These are phyloP conservation scores for Synaphobranchus kaupii DNA, from an alignment of 2,797 vertebrate genomes.

Conservation along the genomic window DNA sequence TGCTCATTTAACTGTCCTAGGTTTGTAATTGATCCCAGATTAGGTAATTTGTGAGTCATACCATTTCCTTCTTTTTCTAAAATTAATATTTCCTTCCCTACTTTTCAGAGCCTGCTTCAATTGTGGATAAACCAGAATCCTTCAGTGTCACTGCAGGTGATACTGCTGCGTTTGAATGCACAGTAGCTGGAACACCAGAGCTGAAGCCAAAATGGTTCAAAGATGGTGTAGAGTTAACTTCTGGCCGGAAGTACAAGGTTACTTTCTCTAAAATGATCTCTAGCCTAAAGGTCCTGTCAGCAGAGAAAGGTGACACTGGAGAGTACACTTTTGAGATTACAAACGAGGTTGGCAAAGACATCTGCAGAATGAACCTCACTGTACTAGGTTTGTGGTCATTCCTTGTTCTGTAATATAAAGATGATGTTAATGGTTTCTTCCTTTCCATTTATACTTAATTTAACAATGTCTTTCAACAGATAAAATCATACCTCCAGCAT, in stretches of 20 bases:
- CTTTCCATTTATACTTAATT: slow-evolving; percentile 41
- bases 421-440: slow-evolving; percentile 28
- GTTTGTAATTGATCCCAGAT: slow-evolving; percentile 77
- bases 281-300: slow-evolving; percentile 87
- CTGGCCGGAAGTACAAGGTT: slow-evolving; percentile 91
- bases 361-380: slow-evolving; percentile 89
- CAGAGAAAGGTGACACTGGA: slow-evolving; percentile 87
- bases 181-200: slow-evolving; percentile 92
- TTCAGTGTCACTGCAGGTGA: slow-evolving; percentile 91
- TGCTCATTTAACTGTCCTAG: slow-evolving; percentile 91
- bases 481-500: slow-evolving; percentile 89
- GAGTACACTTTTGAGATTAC: slow-evolving; percentile 93
- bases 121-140: slow-evolving; percentile 91
- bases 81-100: slow-evolving; percentile 52
- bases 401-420: slow-evolving; percentile 25
- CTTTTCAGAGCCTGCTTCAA: slow-evolving; percentile 90
- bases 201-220: slow-evolving; percentile 95
- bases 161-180: slow-evolving; percentile 87
- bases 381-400: slow-evolving; percentile 85
- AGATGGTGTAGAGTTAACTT: slow-evolving; percentile 87
- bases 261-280: slow-evolving; percentile 89
- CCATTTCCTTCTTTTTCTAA: not conserved
- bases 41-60: not conserved
- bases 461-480: slow-evolving; percentile 75
- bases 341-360: slow-evolving; percentile 92